Conservation (phyloP, 2,113 vertebrate species). For the Menidia beryllina region DNA sequence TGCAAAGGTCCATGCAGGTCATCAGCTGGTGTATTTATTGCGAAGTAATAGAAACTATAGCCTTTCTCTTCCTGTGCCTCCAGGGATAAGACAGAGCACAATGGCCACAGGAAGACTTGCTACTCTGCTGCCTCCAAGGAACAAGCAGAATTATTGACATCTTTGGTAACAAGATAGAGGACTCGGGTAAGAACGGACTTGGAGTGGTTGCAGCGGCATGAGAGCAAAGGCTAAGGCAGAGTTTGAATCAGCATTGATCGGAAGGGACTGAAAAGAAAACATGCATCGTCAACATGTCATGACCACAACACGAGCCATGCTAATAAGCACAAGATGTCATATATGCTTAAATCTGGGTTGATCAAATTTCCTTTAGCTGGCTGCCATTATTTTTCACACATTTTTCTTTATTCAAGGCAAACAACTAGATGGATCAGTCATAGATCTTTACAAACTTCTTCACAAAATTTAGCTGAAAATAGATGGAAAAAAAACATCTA, state of each 20-base stretch:
- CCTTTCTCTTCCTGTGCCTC: conserved; percentile 22
- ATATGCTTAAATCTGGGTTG: background rate
- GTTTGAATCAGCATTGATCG: conserved; percentile 21
- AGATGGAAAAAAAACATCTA: too few species aligned
- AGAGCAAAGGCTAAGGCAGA: background rate
- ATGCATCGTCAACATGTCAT: conserved; percentile 17
- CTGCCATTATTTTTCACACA: background rate
- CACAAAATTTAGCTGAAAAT: too few species aligned
- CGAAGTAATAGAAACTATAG: conserved; percentile 32
- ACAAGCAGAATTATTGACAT: conserved; percentile 23
- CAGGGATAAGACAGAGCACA: conserved; percentile 19
- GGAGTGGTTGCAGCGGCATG: conserved; percentile 22
- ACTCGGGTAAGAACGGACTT: conserved; percentile 10
- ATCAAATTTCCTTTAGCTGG: background rate
- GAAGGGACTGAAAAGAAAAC: conserved; percentile 29
- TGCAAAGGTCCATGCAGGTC: conserved; percentile 18
- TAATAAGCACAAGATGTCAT: background rate
- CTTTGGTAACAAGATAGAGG: conserved; percentile 17
- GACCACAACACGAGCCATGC: conserved; percentile 11
- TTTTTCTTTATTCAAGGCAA: background rate
- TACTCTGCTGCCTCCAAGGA: conserved; percentile 29
- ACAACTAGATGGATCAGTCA: background rate
- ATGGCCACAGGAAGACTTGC: conserved; percentile 20
- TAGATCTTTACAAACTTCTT: too few species aligned
- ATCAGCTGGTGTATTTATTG: conserved; percentile 23